Percentiles rank a stretch among this genome's conserved stretches.
phyloP scores from a whole-genome alignment of 92 coral and sea anemone genomes.

The Zoanthus solanderi region DNA sequence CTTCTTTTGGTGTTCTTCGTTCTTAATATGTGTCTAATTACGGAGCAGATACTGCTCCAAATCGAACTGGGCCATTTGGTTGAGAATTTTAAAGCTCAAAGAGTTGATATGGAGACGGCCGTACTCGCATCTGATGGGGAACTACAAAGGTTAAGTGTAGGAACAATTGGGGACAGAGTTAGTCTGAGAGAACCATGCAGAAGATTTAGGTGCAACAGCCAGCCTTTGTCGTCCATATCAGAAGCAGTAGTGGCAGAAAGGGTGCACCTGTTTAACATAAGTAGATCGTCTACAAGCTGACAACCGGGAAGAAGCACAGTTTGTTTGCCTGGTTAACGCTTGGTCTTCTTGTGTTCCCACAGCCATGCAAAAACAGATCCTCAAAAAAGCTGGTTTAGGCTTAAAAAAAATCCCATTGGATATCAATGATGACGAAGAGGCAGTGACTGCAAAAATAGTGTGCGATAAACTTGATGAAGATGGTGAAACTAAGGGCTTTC shows the following conservation, averaged over 20 bases:
- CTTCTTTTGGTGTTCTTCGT: neutral
- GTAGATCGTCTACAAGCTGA: slow-evolving; percentile 15
- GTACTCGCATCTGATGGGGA: slow-evolving; percentile 5
- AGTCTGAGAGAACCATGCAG: slow-evolving; percentile 17
- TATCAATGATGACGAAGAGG: slow-evolving; percentile 46
- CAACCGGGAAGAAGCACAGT: slow-evolving; percentile 10
- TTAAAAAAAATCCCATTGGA: slow-evolving; percentile 42
- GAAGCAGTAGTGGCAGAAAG: slow-evolving; percentile 17
- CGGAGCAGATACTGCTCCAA: slow-evolving; percentile 10
- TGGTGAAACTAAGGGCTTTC: slow-evolving; percentile 37
- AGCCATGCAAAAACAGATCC: slow-evolving; percentile 46
- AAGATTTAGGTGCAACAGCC: slow-evolving; percentile 2
- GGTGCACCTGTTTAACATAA: slow-evolving; percentile 14
- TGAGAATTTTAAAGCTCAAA: neutral
- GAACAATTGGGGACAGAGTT: slow-evolving; percentile 43
- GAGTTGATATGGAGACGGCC: neutral
- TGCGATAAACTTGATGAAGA: slow-evolving; percentile 38
- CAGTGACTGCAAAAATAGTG: slow-evolving; percentile 48
- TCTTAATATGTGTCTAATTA: neutral
- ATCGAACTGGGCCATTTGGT: slow-evolving; percentile 4
- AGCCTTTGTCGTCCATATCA: slow-evolving; percentile 33
- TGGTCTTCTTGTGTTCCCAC: slow-evolving; percentile 36
- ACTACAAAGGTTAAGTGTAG: slow-evolving; percentile 13
- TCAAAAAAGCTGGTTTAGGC: slow-evolving; percentile 41
- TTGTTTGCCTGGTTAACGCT: slow-evolving; percentile 46